Evolutionary conservation across 2,113 vertebrate genomes (phyloP).

Genomic region (Embiotoca jacksoni): DNA sequence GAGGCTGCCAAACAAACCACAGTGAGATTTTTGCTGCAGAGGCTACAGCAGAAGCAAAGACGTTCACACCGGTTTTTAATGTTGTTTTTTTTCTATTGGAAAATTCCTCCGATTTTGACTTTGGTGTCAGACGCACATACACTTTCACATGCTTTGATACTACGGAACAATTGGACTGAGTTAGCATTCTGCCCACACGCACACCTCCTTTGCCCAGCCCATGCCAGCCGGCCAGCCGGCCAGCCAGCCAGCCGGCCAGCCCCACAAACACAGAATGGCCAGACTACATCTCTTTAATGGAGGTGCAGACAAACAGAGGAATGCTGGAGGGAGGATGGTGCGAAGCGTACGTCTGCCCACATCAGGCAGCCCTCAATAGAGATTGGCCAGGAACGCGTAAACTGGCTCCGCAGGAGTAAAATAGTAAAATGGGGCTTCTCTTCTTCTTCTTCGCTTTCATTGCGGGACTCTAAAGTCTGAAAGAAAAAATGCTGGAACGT

Average conservation of each 20-base stretch:
- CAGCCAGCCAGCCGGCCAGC: constrained; percentile 55
- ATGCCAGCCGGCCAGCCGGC: constrained; percentile 47
- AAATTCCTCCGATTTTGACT: constrained; percentile 16
- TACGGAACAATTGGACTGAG: constrained; percentile 54
- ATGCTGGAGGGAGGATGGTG: constrained; percentile 64
- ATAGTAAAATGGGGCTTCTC: constrained; percentile 67
- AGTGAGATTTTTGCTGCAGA: not conserved
- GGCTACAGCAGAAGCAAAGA: not conserved
- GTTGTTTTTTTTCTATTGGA: not conserved
- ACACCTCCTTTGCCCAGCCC: constrained; percentile 27
- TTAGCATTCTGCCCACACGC: constrained; percentile 75
- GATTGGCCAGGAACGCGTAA: constrained; percentile 78
- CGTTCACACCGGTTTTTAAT: constrained; percentile 2
- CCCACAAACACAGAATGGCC: constrained; percentile 69
- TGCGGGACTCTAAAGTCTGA: constrained; percentile 60
- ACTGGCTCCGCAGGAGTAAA: constrained; percentile 71
- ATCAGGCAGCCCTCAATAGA: constrained; percentile 75
- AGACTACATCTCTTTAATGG: constrained; percentile 71
- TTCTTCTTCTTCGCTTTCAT: constrained; percentile 61
- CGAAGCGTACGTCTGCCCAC: constrained; percentile 72
- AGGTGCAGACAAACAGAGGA: constrained; percentile 73
- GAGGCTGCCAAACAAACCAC: constrained; percentile 27
- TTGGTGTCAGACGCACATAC: constrained; percentile 21
- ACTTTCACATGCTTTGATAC: constrained; percentile 47
- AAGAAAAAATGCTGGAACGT: constrained; percentile 63